Evolutionary conservation across 2,797 vertebrate genomes (phyloP).

Genomic region (Streptopelia turtur): DNA sequence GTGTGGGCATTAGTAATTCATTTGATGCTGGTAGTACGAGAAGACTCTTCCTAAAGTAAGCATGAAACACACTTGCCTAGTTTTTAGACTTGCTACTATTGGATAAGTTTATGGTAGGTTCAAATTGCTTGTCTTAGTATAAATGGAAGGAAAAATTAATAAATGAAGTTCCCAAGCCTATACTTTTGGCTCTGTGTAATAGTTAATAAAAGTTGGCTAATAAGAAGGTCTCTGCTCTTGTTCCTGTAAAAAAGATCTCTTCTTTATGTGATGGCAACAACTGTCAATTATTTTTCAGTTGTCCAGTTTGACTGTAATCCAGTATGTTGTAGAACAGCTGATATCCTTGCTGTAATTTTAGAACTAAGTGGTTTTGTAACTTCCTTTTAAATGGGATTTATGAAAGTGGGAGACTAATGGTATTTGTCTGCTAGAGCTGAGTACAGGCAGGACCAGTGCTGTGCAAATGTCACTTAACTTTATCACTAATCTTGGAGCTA

Average conservation of each 20-base stretch:
- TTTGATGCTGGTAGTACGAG: background rate
- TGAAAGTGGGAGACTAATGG: background rate
- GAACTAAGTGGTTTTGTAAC: background rate
- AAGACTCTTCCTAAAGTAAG: background rate
- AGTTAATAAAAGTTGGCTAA: background rate
- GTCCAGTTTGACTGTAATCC: background rate
- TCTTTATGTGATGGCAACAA: background rate
- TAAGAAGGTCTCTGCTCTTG: background rate
- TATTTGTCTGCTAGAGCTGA: background rate
- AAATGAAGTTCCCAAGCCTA: background rate
- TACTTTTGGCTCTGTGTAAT: background rate
- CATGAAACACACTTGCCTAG: background rate
- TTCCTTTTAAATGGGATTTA: background rate
- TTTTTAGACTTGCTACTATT: background rate
- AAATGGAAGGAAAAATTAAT: background rate
- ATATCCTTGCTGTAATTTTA: conserved; percentile 10
- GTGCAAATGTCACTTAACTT: background rate
- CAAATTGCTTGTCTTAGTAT: background rate
- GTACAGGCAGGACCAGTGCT: background rate
- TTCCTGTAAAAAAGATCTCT: background rate
- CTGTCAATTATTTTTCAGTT: background rate
- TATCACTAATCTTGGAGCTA: conserved; percentile 14
- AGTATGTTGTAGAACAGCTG: background rate
- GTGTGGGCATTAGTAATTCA: background rate
- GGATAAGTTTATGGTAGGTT: background rate